Evolutionary conservation across 2,888 invertebrate species (phyloP).

Genomic region (Andrena haemorrhoa): DNA sequence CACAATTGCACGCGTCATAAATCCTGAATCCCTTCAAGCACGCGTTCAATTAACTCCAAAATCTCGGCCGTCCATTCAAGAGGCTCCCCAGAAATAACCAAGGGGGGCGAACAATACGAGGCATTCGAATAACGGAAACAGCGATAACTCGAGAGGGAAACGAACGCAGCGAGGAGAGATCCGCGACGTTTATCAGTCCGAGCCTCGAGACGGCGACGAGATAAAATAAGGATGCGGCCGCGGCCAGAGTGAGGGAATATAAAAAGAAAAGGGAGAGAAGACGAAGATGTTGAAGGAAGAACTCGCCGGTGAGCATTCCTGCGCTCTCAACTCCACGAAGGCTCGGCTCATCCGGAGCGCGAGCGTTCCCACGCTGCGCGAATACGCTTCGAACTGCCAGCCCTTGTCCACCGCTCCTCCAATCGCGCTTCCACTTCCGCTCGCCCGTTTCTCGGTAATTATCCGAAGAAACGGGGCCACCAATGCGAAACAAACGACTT

Average conservation of each 20-base stretch:
- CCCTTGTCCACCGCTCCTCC: constrained; percentile 47
- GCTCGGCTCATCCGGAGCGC: constrained; percentile 63
- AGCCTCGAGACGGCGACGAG: constrained; percentile 10
- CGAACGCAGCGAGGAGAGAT: constrained; percentile 9
- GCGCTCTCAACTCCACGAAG: constrained; percentile 47
- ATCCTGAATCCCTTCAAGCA: neutral
- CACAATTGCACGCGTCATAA: constrained; percentile 3
- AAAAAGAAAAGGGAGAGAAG: constrained; percentile 15
- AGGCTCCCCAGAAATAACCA: neutral
- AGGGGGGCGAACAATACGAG: neutral
- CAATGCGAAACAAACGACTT: constrained; percentile 21
- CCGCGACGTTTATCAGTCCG: constrained; percentile 49
- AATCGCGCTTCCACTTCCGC: constrained; percentile 64
- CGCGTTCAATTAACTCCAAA: constrained; percentile 30
- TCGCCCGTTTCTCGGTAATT: constrained; percentile 51
- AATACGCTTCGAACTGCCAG: constrained; percentile 51
- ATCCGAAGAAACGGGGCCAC: constrained; percentile 53
- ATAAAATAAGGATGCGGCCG: constrained; percentile 31
- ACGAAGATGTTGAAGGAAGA: constrained; percentile 54
- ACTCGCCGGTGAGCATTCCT: constrained; percentile 72
- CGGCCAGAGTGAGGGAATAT: constrained; percentile 3
- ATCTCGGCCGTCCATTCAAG: neutral
- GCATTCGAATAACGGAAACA: constrained; percentile 21
- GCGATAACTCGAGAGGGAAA: constrained; percentile 6
- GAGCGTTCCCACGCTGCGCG: constrained; percentile 66